Percentiles rank a stretch among this genome's conserved stretches.
Conservation (phyloP, 2,797 vertebrate species). For the Chloroceryle amazona region DNA sequence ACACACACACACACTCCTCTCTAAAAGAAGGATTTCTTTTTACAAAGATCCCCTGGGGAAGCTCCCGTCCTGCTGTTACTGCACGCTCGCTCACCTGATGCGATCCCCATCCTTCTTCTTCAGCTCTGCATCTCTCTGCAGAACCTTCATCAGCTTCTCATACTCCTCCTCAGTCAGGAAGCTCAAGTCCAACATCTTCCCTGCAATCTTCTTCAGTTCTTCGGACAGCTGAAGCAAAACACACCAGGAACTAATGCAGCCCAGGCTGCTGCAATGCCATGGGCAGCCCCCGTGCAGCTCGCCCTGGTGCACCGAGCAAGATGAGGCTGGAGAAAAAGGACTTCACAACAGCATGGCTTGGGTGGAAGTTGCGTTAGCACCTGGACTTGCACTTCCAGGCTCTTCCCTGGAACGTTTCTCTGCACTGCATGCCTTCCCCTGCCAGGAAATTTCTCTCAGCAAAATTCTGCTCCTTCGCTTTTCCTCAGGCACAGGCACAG, state of each 20-base stretch:
- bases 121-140: slow-evolving; percentile 81
- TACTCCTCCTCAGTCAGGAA: slow-evolving; percentile 81
- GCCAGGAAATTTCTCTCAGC: background rate
- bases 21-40: background rate
- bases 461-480: slow-evolving; percentile 9
- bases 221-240: background rate
- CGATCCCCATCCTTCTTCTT: slow-evolving; percentile 80
- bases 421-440: background rate
- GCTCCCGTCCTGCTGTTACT: background rate
- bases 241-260: background rate
- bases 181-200: slow-evolving; percentile 79
- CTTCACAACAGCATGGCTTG: slow-evolving; percentile 5
- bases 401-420: background rate
- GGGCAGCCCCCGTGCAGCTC: background rate
- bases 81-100: slow-evolving; percentile 70
- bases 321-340: background rate
- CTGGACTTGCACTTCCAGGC: background rate
- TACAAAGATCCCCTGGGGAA: background rate
- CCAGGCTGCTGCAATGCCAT: background rate
- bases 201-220: background rate
- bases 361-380: background rate
- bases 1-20: background rate
- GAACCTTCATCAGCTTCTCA: slow-evolving; percentile 76
- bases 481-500: background rate
- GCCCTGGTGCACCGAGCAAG: background rate